Evolutionary conservation across 2,797 vertebrate genomes (phyloP).

Genomic region (Setipinna tenuifilis): DNA sequence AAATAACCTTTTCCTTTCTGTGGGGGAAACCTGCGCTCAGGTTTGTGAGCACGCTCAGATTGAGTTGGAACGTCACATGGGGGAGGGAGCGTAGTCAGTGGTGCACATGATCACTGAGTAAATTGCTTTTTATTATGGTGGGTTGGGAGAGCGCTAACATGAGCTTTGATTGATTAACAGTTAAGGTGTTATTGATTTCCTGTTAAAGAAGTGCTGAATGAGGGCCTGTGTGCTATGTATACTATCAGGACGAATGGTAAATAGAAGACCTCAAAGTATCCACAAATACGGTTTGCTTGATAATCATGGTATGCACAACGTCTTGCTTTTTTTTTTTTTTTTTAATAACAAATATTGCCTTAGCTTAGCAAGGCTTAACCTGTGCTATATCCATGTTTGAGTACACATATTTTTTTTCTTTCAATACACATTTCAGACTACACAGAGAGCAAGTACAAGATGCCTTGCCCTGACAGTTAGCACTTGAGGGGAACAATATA

Average conservation of each 20-base stretch:
- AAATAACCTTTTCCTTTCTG: no score
- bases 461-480: neutral
- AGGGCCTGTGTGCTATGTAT: slow-evolving; percentile 47
- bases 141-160: slow-evolving; percentile 62
- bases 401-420: neutral
- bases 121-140: slow-evolving; percentile 68
- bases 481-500: neutral
- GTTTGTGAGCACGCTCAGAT: neutral
- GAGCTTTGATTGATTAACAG: slow-evolving; percentile 71
- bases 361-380: neutral
- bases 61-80: neutral
- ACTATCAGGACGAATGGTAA: slow-evolving; percentile 45
- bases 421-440: neutral
- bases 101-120: slow-evolving; percentile 52
- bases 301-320: neutral
- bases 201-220: slow-evolving; percentile 61
- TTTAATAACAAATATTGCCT: neutral
- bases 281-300: neutral
- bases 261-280: slow-evolving; percentile 34
- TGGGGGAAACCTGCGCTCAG: neutral
- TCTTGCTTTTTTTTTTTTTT: neutral
- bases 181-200: slow-evolving; percentile 69
- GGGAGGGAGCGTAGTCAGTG: neutral
- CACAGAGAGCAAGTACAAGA: neutral
- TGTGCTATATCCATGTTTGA: no score